Evolutionary conservation across 2,113 vertebrate species (phyloP).

Genomic region (Leptobrachium leishanense): DNA sequence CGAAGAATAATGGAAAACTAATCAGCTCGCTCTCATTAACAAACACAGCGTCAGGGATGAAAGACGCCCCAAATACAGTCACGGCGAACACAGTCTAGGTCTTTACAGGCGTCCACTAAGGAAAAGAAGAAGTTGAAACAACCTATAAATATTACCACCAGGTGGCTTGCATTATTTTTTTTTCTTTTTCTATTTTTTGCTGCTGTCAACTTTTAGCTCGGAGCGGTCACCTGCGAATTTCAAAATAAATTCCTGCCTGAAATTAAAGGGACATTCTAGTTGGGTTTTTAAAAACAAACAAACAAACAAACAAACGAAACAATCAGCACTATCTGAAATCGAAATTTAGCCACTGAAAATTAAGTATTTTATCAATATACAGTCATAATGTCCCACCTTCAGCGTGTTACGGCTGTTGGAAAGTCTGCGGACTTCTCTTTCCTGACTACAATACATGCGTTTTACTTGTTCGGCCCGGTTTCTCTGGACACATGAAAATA

Average conservation of each 20-base stretch:
- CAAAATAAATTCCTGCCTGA: not conserved
- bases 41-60: not conserved
- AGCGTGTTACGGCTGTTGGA: too few relatives aligned
- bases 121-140: not conserved
- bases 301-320: too few relatives aligned
- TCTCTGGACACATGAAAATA: too few relatives aligned
- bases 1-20: conserved; percentile 3
- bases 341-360: too few relatives aligned
- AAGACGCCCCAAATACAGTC: not conserved
- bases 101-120: not conserved
- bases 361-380: too few relatives aligned
- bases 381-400: too few relatives aligned
- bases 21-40: conserved; percentile 3
- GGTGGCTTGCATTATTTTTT: not conserved
- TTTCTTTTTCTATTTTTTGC: not conserved
- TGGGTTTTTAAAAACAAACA: not conserved
- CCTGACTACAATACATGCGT: too few relatives aligned
- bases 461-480: too few relatives aligned
- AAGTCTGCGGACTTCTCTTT: too few relatives aligned
- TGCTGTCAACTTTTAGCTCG: not conserved
- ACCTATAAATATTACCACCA: too few relatives aligned
- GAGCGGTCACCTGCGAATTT: not conserved
- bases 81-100: not conserved
- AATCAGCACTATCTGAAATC: too few relatives aligned
- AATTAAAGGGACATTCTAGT: not conserved